Evolutionary conservation across 2,113 vertebrate species (phyloP).

Genomic region (Hyaena hyaena): DNA sequence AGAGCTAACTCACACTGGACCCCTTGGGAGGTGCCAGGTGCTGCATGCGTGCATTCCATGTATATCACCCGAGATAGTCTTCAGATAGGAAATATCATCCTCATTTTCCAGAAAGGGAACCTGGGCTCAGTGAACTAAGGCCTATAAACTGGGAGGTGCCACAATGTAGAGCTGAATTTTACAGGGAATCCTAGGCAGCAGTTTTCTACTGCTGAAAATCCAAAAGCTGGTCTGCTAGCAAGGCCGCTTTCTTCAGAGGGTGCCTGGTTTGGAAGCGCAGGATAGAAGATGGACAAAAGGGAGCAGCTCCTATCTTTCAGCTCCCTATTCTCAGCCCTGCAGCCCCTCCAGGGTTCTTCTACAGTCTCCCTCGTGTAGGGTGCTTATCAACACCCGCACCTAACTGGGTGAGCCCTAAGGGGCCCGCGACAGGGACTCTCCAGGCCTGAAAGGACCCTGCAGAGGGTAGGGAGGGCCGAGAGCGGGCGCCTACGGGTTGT

Average conservation of each 20-base stretch:
- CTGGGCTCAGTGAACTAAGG: not conserved
- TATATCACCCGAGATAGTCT: not conserved
- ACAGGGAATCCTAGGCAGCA: not conserved
- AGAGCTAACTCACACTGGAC: not conserved
- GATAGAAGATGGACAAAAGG: not conserved
- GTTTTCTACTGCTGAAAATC: not conserved
- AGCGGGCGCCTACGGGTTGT: slow-evolving; percentile 93
- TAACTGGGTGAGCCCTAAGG: not conserved
- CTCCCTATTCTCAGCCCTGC: not conserved
- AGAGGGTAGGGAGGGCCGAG: not conserved
- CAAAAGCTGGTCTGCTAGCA: not conserved
- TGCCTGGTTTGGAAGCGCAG: not conserved
- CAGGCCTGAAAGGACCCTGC: fast-evolving
- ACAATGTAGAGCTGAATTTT: not conserved
- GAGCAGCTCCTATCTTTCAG: not conserved
- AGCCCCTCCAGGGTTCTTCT: not conserved
- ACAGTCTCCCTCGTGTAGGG: fast-evolving
- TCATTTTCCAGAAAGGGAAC: not conserved
- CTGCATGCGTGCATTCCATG: fast-evolving
- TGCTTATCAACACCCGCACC: not conserved
- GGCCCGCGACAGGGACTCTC: not conserved
- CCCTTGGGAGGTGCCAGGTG: not conserved
- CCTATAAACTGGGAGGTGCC: not conserved
- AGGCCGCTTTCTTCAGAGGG: not conserved
- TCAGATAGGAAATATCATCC: not conserved